phyloP scores from a whole-genome alignment of 2,888 invertebrate genomes.

The Drosophila peninsularis region DNA sequence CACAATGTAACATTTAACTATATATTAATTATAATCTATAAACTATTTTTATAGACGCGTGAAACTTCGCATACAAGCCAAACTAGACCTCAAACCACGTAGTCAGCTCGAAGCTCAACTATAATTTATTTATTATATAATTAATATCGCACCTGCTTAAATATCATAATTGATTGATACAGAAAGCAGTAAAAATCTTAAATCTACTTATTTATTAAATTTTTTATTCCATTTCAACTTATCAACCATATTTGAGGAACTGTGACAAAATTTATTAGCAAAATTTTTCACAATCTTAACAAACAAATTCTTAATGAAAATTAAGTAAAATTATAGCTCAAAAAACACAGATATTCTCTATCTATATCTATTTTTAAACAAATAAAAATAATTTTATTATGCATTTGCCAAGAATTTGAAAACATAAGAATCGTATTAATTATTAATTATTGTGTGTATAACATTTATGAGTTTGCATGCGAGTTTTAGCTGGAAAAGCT shows the following conservation, averaged over 20 bases:
- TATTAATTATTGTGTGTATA: not conserved
- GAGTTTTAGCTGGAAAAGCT: not conserved
- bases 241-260: not conserved
- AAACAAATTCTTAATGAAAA: not conserved
- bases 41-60: too few relatives aligned
- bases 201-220: too few relatives aligned
- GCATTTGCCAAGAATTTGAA: not conserved
- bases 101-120: too few relatives aligned
- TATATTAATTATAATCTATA: too few relatives aligned
- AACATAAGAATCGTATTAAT: not conserved
- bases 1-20: too few relatives aligned
- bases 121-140: not conserved
- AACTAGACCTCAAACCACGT: too few relatives aligned
- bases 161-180: not conserved
- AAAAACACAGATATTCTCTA: not conserved
- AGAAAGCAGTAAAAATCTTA: too few relatives aligned
- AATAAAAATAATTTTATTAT: not conserved
- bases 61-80: too few relatives aligned
- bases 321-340: too few relatives aligned
- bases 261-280: not conserved
- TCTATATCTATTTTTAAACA: not conserved
- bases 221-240: not conserved
- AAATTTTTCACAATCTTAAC: not conserved
- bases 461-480: conserved; percentile 11
- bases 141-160: not conserved